These are phyloP conservation scores for Echeneis naucrates DNA, from an alignment of 2,797 vertebrate genomes.

Conservation along the genomic window DNA sequence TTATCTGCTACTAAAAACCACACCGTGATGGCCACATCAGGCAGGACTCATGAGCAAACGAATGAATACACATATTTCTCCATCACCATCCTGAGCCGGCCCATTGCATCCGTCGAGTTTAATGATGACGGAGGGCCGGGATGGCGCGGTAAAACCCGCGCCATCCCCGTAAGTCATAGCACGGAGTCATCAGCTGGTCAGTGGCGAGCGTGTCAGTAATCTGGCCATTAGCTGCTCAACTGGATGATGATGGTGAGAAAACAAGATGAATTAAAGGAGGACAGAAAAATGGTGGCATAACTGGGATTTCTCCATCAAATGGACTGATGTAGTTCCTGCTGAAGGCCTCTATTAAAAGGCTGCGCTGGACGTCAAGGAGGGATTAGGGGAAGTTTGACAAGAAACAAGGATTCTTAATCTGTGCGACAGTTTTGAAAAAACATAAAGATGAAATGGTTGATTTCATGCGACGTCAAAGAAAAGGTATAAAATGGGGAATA, in stretches of 20 bases:
- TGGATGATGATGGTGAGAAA: constrained; percentile 31
- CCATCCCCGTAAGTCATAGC: constrained; percentile 56
- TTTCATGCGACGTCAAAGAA: neutral
- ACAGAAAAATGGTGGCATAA: constrained; percentile 22
- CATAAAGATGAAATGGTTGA: neutral
- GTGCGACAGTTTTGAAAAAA: neutral
- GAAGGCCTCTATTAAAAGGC: constrained; percentile 41
- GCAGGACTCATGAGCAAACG: constrained; percentile 54
- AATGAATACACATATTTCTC: constrained; percentile 72
- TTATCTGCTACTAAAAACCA: constrained; percentile 71
- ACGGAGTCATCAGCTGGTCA: constrained; percentile 64
- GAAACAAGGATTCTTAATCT: neutral
- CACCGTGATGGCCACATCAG: constrained; percentile 46
- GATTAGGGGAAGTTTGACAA: neutral
- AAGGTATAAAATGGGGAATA: neutral
- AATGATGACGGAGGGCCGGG: constrained; percentile 64
- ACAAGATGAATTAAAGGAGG: constrained; percentile 42
- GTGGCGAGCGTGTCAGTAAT: constrained; percentile 49
- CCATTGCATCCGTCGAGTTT: constrained; percentile 51
- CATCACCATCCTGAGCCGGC: constrained; percentile 56
- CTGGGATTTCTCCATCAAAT: constrained; percentile 35
- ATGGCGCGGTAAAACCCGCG: constrained; percentile 55
- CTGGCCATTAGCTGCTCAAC: constrained; percentile 37
- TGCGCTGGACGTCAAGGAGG: constrained; percentile 35
- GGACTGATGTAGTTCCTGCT: constrained; percentile 31